Conservation (phyloP, 2,113 vertebrate genomes). For the Melanocharis versteri region DNA sequence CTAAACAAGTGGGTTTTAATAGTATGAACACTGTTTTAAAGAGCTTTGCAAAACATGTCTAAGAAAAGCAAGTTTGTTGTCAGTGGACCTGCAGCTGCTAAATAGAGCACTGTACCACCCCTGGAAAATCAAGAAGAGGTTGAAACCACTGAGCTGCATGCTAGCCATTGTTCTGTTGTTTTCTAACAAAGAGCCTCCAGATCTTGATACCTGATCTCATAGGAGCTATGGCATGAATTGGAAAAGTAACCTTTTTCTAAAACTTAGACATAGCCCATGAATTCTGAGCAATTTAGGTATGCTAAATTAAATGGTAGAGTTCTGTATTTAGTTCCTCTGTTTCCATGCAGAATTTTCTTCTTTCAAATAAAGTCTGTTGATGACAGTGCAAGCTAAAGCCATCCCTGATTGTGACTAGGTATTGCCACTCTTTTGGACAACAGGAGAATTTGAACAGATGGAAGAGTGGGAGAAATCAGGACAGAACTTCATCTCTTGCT, state of each 20-base stretch:
- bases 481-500: constrained; percentile 41
- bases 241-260: not conserved
- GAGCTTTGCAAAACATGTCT: not conserved
- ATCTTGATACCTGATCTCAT: not conserved
- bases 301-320: not conserved
- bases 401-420: not conserved
- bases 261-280: not conserved
- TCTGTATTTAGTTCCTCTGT: not conserved
- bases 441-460: constrained; percentile 39
- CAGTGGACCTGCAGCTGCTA: not conserved
- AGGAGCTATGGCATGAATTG: not conserved
- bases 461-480: constrained; percentile 50
- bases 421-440: not conserved
- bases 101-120: not conserved
- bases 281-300: not conserved
- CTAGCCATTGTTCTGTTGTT: not conserved
- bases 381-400: constrained; percentile 15
- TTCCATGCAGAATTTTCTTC: constrained; percentile 24
- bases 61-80: constrained; percentile 36
- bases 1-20: not conserved
- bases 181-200: not conserved
- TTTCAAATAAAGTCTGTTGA: not conserved
- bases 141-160: not conserved
- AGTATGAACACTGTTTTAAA: not conserved
- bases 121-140: not conserved